Evolutionary conservation across 1,140 invertebrate genomes (phyloP), one percentile per base, ranked within the genome.

Genomic region (Tetramorium parvispinum): DNA sequence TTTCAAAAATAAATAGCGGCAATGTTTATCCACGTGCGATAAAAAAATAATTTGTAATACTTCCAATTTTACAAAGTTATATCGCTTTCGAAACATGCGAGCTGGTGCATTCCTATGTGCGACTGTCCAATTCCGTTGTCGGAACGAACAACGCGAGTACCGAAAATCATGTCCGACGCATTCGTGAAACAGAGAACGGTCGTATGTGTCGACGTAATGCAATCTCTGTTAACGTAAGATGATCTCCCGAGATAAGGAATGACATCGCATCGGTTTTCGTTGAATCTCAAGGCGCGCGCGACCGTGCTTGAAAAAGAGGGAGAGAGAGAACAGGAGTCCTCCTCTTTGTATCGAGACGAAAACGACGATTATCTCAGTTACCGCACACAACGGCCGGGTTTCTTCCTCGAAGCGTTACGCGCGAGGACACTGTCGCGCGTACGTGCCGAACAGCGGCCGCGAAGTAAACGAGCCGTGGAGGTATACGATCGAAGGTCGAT

Each of bases 181-280:
- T 63, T 53, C 13, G 55, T 4, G 59, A 71, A 32, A 82, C 24
- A 11, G 18, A 51, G 57, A 6, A 18, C 24, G 21, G 13, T 1
- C n/a, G 10, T 13, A 4, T 53, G 32, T 32, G 49, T 51, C 37
- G 71, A 66, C 59, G 59, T 73, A 82, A 82, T 57, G 66, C 53
- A 82, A 82, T 24, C 77, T 57, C 78, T 32, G 65, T 82, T 71
- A 82, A 71, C 65, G 65, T 82, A 82, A 73, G 79, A 82, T 73
- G 79, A 82, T 82, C 53, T 57, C 7, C 3, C 51, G 66, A 59
- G 79, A 82, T 82, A 82, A 73, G 53, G 4, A 71, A 32, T 7
- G 66, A 82, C 79, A n/a, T 73, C 49, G 51, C 66, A 73, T 73
- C 51, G 66, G 37, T 43, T 83, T 75, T 83, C 79, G 66, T 75